Evolutionary conservation across 1,140 invertebrate genomes (phyloP).

Genomic region (Marisa cornuarietis): DNA sequence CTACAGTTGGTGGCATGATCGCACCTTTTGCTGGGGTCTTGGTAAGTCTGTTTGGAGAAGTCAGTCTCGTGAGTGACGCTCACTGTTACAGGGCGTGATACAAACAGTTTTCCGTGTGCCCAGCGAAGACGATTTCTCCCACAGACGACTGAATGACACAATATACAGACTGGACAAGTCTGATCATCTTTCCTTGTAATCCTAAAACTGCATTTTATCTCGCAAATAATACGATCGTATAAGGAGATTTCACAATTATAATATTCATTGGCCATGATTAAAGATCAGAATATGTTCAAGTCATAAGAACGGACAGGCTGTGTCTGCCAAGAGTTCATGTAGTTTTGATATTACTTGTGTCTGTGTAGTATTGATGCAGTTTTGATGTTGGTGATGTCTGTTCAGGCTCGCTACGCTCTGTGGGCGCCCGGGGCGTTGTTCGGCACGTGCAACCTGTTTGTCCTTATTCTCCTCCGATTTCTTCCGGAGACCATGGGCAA

Average conservation of each 20-base stretch:
- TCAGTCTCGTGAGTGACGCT: no score
- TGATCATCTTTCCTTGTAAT: no score
- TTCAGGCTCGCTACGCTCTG: conserved; percentile 34
- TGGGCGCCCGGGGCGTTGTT: conserved; percentile 42
- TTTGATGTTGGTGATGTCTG: background rate
- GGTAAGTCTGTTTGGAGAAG: conserved; percentile 30
- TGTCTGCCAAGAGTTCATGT: background rate
- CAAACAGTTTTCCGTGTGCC: no score
- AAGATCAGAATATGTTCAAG: no score
- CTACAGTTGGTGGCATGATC: conserved; percentile 41
- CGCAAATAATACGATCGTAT: background rate
- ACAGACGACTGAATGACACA: no score
- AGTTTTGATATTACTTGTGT: background rate
- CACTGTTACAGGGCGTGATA: background rate
- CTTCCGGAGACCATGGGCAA: conserved; percentile 37
- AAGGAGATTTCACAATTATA: background rate
- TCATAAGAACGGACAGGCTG: background rate
- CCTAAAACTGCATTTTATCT: no score
- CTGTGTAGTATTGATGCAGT: background rate
- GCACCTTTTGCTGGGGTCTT: conserved; percentile 40
- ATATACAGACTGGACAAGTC: no score
- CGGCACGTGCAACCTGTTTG: conserved; percentile 30
- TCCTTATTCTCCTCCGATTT: conserved; percentile 25
- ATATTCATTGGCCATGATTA: background rate
- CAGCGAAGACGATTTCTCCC: no score